phyloP scores from a whole-genome alignment of 2,888 invertebrate species.

The Calameuta pallipes region DNA sequence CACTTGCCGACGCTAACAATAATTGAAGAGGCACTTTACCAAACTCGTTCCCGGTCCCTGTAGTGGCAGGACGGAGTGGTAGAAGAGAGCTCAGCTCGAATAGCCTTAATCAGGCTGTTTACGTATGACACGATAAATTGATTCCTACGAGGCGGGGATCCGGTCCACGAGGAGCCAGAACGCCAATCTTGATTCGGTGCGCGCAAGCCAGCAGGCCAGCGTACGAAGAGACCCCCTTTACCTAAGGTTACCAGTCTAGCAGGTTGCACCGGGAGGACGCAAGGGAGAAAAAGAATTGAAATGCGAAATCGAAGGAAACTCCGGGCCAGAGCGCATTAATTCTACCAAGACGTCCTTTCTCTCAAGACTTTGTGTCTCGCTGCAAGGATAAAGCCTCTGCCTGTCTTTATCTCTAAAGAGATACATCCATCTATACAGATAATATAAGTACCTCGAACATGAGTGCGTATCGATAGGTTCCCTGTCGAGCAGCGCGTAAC shows the following conservation, averaged over 20 bases:
- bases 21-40: background rate
- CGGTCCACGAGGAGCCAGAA: background rate
- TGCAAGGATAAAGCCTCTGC: background rate
- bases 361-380: background rate
- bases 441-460: background rate
- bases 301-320: background rate
- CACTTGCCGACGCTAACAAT: background rate
- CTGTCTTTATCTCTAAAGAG: background rate
- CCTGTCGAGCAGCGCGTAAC: background rate
- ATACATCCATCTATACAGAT: background rate
- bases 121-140: slow-evolving; percentile 9
- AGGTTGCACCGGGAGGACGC: background rate
- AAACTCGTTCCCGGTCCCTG: background rate
- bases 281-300: background rate
- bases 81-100: background rate
- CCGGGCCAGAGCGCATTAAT: background rate
- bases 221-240: background rate
- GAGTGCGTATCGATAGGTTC: background rate
- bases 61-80: background rate
- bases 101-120: slow-evolving; percentile 1
- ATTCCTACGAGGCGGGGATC: slow-evolving; percentile 1
- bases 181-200: background rate
- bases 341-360: background rate
- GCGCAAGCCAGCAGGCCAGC: background rate
- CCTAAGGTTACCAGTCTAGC: background rate